Conservation (phyloP, 2,113 vertebrate species). For the Chaetura pelagica region DNA sequence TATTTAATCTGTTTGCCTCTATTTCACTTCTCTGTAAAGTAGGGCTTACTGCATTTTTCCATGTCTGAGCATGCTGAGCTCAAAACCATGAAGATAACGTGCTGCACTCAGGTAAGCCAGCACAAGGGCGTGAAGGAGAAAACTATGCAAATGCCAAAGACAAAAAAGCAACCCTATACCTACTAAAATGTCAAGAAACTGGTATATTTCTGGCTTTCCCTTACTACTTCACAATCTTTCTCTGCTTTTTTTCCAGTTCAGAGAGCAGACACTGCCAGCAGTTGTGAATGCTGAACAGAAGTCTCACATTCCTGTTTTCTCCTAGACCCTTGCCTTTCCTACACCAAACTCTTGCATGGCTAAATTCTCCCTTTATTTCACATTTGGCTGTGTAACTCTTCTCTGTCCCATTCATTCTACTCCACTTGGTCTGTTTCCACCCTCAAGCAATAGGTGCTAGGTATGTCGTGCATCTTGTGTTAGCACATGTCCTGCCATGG, state of each 20-base stretch:
- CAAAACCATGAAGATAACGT: not conserved
- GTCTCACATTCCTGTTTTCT: not conserved
- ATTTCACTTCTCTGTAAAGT: not conserved
- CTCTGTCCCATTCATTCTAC: not conserved
- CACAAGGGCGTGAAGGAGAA: not conserved
- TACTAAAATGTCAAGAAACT: not conserved
- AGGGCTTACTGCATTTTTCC: not conserved
- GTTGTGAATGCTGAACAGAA: not conserved
- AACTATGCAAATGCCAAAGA: not conserved
- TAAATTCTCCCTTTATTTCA: not conserved
- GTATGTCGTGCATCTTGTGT: not conserved
- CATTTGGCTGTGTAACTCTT: not conserved
- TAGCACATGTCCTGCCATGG: not conserved
- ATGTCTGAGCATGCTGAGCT: not conserved
- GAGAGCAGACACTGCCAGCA: not conserved
- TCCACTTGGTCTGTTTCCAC: not conserved
- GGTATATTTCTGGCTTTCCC: not conserved
- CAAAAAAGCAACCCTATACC: not conserved
- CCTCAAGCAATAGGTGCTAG: not conserved
- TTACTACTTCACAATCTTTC: not conserved
- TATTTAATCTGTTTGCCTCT: not conserved
- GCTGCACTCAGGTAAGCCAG: not conserved
- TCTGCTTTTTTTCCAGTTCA: not conserved
- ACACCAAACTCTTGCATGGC: not conserved
- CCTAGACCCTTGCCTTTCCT: not conserved